phyloP scores from a whole-genome alignment of 30 jellyfish, hydroid and myxozoan species.

The Turritopsis dohrnii region DNA sequence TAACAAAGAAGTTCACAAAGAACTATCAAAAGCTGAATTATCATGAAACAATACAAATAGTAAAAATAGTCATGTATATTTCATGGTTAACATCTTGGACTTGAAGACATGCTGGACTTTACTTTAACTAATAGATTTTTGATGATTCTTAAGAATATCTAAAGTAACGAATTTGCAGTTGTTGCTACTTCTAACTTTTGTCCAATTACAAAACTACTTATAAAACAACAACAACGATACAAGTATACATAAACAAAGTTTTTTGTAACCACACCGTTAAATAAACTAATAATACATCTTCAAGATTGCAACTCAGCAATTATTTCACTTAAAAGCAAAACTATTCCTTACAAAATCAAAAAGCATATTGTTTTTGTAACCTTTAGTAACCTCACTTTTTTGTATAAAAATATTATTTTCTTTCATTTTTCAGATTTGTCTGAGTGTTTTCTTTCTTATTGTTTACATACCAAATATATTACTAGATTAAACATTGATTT shows the following conservation, averaged over 20 bases:
- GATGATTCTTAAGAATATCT: neutral
- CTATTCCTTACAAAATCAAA: neutral
- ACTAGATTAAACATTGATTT: neutral
- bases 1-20: neutral
- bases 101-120: too few relatives aligned
- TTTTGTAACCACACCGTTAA: neutral
- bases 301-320: neutral
- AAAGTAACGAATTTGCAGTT: neutral
- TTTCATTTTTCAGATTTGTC: neutral
- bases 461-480: neutral
- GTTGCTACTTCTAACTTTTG: too few relatives aligned
- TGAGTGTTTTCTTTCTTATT: neutral
- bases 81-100: too few relatives aligned
- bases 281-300: neutral
- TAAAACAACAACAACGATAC: neutral
- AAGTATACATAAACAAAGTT: neutral
- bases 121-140: too few relatives aligned
- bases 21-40: neutral
- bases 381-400: neutral
- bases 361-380: too few relatives aligned
- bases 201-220: too few relatives aligned
- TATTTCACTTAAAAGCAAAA: neutral
- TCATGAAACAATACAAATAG: too few relatives aligned
- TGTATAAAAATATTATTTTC: neutral
- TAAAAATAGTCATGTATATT: too few relatives aligned